A percentile compares a stretch with the other conserved stretches of the same genome.
phyloP scores from a whole-genome alignment of 2,797 vertebrate species.

The Crypturellus tataupa region DNA sequence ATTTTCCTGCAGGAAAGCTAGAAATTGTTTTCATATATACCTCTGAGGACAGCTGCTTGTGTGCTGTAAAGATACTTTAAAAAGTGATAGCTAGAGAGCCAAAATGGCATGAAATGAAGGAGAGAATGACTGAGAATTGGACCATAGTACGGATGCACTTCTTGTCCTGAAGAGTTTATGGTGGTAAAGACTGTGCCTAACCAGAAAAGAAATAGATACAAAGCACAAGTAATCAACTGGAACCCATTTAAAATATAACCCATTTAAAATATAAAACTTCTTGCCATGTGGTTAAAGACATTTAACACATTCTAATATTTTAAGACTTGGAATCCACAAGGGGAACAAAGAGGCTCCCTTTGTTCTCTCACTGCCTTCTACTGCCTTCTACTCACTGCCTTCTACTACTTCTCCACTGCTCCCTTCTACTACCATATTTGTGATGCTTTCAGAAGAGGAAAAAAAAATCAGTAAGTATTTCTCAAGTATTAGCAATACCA shows the following conservation, averaged over 20 bases:
- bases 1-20: not conserved
- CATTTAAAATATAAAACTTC: not conserved
- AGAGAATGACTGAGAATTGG: not conserved
- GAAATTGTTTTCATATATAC: not conserved
- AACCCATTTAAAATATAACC: conserved; percentile 10
- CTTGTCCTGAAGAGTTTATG: not conserved
- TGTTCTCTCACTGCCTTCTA: not conserved
- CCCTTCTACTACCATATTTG: not conserved
- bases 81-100: not conserved
- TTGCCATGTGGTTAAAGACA: conserved; percentile 4
- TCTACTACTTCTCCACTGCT: too few species aligned
- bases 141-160: not conserved
- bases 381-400: too few species aligned
- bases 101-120: not conserved
- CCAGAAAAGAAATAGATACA: not conserved
- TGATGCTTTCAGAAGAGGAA: conserved; percentile 20
- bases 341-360: conserved; percentile 13
- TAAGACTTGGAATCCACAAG: conserved; percentile 33
- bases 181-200: not conserved
- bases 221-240: not conserved
- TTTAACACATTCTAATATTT: conserved; percentile 53
- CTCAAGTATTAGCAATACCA: not conserved
- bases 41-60: not conserved
- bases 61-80: not conserved
- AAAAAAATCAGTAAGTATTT: not conserved